Conservation (phyloP, 23 tunicate species). For the Phallusia fumigata region DNA sequence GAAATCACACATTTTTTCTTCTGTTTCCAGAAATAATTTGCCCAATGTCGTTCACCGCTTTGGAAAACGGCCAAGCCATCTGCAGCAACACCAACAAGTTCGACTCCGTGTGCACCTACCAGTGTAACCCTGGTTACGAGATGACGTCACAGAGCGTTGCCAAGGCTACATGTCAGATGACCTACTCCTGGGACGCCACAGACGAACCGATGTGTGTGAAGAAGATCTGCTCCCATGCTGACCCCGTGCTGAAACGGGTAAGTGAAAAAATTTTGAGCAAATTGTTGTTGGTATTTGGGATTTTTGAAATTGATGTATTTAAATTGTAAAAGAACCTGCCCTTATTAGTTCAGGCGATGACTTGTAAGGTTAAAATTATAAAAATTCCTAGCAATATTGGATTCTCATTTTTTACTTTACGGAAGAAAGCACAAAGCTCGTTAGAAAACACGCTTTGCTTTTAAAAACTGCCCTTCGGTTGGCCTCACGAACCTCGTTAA, state of each 20-base stretch:
- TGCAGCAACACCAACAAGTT: constrained; percentile 61
- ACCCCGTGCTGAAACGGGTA: constrained; percentile 9
- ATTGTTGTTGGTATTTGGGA: too few relatives aligned
- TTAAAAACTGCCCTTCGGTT: too few relatives aligned
- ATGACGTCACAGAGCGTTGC: constrained; percentile 15
- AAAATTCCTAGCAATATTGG: too few relatives aligned
- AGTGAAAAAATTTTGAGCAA: not conserved
- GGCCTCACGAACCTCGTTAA: too few relatives aligned
- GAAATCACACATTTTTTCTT: not conserved
- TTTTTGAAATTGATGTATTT: too few relatives aligned
- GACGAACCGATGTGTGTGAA: constrained; percentile 37
- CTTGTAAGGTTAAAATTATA: too few relatives aligned
- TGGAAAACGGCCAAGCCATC: constrained; percentile 24
- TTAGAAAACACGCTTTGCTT: too few relatives aligned
- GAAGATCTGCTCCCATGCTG: constrained; percentile 26
- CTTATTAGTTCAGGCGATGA: too few relatives aligned
- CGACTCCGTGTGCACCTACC: constrained; percentile 52
- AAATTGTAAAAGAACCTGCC: too few relatives aligned
- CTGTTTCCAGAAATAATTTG: constrained; percentile 23
- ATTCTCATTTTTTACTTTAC: too few relatives aligned
- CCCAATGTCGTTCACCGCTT: constrained; percentile 13
- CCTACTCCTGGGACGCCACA: constrained; percentile 23
- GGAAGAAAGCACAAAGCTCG: too few relatives aligned
- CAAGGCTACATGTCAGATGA: constrained; percentile 23
- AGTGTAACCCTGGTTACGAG: constrained; percentile 52